These are phyloP conservation scores for Dicerorhinus sumatrensis DNA, from an alignment of 2,113 vertebrate genomes.

Conservation along the genomic window DNA sequence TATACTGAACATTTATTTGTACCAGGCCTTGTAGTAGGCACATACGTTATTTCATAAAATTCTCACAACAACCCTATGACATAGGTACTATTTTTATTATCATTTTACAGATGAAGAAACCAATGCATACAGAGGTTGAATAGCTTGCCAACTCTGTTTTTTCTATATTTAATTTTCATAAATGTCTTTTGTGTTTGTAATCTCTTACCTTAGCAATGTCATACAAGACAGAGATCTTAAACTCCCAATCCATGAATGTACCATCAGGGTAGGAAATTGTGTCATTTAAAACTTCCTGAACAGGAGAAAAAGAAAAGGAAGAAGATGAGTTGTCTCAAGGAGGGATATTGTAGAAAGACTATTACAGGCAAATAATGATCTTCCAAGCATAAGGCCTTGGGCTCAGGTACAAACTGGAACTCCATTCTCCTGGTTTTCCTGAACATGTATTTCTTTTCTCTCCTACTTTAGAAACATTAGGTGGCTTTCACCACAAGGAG, in stretches of 20 bases:
- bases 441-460: not conserved
- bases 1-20: not conserved
- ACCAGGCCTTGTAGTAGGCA: not conserved
- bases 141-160: constrained; percentile 33
- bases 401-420: not conserved
- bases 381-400: not conserved
- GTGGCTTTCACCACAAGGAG: not conserved
- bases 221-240: constrained; percentile 98
- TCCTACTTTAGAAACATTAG: not conserved
- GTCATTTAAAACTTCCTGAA: constrained; percentile 96
- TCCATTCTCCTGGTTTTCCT: not conserved
- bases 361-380: not conserved
- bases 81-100: not conserved
- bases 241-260: constrained; percentile 99
- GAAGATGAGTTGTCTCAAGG: not conserved
- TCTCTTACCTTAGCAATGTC: constrained; percentile 97
- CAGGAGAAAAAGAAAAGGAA: constrained; percentile 47
- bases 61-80: not conserved
- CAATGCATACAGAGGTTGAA: not conserved
- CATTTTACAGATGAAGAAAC: not conserved
- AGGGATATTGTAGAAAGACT: not conserved
- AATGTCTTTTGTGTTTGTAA: not conserved
- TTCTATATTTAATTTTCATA: constrained; percentile 22
- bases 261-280: constrained; percentile 97
- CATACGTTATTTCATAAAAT: not conserved